These are phyloP conservation scores for Sceliomorpha sp. DNA, from an alignment of 2,888 invertebrate species.

Conservation along the genomic window DNA sequence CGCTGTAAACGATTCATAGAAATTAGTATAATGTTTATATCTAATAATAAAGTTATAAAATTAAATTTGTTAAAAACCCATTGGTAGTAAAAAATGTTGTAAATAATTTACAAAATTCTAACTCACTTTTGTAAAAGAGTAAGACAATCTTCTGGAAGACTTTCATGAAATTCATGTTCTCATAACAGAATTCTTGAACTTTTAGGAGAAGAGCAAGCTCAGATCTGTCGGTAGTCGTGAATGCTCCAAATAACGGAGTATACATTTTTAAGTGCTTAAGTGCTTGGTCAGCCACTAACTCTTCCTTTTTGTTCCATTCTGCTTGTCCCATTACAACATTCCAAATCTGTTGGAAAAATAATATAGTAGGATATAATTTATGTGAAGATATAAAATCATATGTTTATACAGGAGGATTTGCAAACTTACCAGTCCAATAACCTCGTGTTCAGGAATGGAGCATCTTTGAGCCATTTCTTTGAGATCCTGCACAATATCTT, in stretches of 20 bases:
- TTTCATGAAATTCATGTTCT: conserved; percentile 99
- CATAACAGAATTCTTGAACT: conserved; percentile 98
- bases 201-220: conserved; percentile 94
- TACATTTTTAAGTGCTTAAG: conserved; percentile 93
- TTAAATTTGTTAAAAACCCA: not conserved
- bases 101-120: conserved; percentile 9
- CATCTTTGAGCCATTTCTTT: conserved; percentile 92
- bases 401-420: too few relatives aligned
- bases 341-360: conserved; percentile 85
- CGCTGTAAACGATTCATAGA: too few relatives aligned
- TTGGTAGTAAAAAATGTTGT: not conserved
- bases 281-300: conserved; percentile 97
- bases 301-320: conserved; percentile 98
- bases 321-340: conserved; percentile 96
- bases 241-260: conserved; percentile 92
- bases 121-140: conserved; percentile 95
- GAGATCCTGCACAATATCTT: conserved; percentile 92
- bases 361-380: too few relatives aligned
- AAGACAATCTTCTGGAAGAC: conserved; percentile 98
- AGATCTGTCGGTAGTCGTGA: conserved; percentile 91
- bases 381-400: too few relatives aligned
- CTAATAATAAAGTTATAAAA: not conserved
- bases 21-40: too few relatives aligned
- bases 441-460: conserved; percentile 94
- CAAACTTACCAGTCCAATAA: conserved; percentile 88